phyloP scores from a whole-genome alignment of 2,797 vertebrate genomes.

The Acipenser ruthenus region DNA sequence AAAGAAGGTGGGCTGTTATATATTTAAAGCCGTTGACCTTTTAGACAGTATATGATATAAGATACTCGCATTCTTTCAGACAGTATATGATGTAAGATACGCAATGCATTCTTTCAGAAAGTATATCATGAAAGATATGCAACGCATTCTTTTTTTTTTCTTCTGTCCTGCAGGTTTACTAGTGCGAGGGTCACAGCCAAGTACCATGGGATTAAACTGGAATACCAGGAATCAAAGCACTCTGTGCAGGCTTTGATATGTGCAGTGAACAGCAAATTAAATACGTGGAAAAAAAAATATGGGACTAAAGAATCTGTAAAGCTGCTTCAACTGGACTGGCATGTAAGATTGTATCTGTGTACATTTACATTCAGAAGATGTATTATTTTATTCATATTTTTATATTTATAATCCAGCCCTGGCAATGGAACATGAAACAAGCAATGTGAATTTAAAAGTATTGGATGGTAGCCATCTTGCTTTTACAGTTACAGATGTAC shows the following conservation, averaged over 20 bases:
- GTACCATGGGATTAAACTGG: constrained; percentile 68
- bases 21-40: too few species aligned
- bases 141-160: not conserved
- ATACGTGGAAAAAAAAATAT: constrained; percentile 68
- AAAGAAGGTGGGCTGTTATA: constrained; percentile 62
- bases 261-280: constrained; percentile 64
- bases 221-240: constrained; percentile 69
- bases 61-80: not conserved
- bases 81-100: not conserved
- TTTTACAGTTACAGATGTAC: too few species aligned
- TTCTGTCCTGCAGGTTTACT: constrained; percentile 64
- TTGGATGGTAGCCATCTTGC: too few species aligned
- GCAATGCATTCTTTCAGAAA: not conserved
- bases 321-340: constrained; percentile 73
- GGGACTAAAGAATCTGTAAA: constrained; percentile 70
- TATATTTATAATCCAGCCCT: too few species aligned
- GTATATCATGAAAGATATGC: too few species aligned
- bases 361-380: too few species aligned
- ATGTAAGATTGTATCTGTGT: constrained; percentile 52
- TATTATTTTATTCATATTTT: too few species aligned
- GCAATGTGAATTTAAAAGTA: too few species aligned
- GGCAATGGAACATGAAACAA: too few species aligned
- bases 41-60: not conserved
- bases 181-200: constrained; percentile 61
- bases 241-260: constrained; percentile 61